Evolutionary conservation across 2,888 invertebrate genomes (phyloP).

Genomic region (Standfussiana lucernea): DNA sequence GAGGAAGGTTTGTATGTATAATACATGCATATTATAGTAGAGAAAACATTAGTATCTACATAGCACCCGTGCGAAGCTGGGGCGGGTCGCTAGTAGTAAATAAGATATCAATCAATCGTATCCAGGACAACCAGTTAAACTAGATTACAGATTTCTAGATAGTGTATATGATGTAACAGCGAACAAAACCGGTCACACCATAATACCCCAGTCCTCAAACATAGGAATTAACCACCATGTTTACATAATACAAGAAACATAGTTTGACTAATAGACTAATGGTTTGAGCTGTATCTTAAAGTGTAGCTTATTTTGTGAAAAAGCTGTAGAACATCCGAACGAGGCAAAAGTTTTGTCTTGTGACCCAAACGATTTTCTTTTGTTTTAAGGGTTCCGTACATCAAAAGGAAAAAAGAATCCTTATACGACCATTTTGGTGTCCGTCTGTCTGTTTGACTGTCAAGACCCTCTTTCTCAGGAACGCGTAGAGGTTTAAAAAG

Average conservation of each 20-base stretch:
- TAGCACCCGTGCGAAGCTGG: too few relatives aligned
- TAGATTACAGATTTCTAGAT: slow-evolving; percentile 22
- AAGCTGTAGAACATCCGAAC: background rate
- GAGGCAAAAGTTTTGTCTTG: background rate
- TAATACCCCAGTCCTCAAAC: background rate
- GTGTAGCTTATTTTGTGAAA: background rate
- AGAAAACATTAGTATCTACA: too few relatives aligned
- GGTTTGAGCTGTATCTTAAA: background rate
- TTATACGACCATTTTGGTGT: too few relatives aligned
- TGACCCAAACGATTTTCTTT: too few relatives aligned
- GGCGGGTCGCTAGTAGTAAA: too few relatives aligned
- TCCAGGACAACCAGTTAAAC: slow-evolving; percentile 11
- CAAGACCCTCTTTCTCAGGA: too few relatives aligned
- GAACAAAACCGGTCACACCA: slow-evolving; percentile 23
- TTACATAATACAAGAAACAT: slow-evolving; percentile 12
- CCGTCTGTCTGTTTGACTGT: too few relatives aligned
- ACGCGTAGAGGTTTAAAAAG: too few relatives aligned
- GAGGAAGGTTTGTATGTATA: too few relatives aligned
- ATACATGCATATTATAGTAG: too few relatives aligned
- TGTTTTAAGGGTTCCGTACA: too few relatives aligned
- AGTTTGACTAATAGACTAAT: background rate
- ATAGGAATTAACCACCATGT: slow-evolving; percentile 11
- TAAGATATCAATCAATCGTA: slow-evolving; percentile 17
- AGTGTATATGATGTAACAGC: slow-evolving; percentile 22
- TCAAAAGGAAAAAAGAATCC: too few relatives aligned